A percentile compares a stretch with the other conserved stretches of the same genome.
Conservation (phyloP, 2,113 vertebrate species). For the Loxodonta africana region DNA sequence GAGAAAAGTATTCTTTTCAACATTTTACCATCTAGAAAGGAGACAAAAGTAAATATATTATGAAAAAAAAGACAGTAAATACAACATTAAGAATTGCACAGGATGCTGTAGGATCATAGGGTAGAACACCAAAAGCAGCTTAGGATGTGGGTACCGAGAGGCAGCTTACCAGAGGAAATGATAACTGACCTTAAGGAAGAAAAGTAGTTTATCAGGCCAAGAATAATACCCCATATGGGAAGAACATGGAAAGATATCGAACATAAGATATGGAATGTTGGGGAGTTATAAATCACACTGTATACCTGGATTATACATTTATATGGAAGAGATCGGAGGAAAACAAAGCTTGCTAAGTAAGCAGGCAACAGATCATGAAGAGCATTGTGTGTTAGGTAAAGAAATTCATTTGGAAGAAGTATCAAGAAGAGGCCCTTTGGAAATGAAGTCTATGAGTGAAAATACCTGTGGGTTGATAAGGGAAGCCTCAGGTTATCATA, state of each 20-base stretch:
- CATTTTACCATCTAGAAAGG: neutral
- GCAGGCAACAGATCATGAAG: neutral
- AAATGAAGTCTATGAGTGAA: neutral
- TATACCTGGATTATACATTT: neutral
- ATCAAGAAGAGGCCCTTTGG: neutral
- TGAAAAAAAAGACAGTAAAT: constrained; percentile 12
- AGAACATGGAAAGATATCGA: neutral
- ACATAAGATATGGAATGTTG: neutral
- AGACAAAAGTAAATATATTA: neutral
- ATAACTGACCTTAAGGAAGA: neutral
- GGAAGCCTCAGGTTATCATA: neutral
- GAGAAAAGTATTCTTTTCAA: neutral
- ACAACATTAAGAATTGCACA: neutral
- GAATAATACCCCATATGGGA: neutral
- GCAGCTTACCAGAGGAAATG: neutral
- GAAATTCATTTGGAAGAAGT: neutral
- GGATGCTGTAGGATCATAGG: neutral
- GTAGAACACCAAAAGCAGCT: neutral
- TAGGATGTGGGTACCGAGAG: neutral
- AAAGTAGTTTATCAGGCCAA: neutral
- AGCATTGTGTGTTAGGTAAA: neutral
- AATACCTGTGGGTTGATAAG: too few relatives aligned
- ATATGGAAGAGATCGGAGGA: neutral
- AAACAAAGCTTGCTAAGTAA: neutral
- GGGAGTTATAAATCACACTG: neutral